Base-by-base conservation (phyloP, 2,113 vertebrate species). In the Shinisaurus crocodilurus region DNA sequence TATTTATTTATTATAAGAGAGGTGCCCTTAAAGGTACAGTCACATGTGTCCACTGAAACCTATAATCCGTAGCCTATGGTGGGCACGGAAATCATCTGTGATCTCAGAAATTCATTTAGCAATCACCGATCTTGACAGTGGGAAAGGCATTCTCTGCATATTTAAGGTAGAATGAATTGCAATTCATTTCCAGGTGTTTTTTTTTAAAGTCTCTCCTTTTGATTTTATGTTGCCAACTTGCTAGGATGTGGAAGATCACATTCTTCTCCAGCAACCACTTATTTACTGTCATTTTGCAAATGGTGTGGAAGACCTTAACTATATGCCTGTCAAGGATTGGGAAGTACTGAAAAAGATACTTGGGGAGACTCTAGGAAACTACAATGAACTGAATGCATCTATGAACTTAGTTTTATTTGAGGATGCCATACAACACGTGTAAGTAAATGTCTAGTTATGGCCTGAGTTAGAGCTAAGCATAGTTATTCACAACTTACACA, bases 331-430 rank as follows among this genome's bases (percentile, higher is more conserved):
- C 34, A 97, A 91, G 70, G 95, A 97, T 57, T 98, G 97, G 98
- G 95, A 97, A 77, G 32, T 48, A 2, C 96, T 98, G 85, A 97
- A 94, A 90, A 95, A 83, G 2, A 83, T 96, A 87, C 96, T 98
- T 34, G 95, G 80, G 5, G 98, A 98, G 63, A 92, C 97, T 0
- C 93, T 98, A 57, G 97, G 97, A 86, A 97, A 90, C 92, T 98
- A 97, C 96, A 98, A 97, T 85, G 97, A 98, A 32, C 94, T 98
- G 6, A 95, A 96, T 93, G 96, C 96, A 50, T 92, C 97, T 84
- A 94, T 98, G 98, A 97, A 96, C 93, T 95, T 98, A 6, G 96
- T 97, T 70, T 92, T 98, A n/a, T 98, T 98, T 96, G 97, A 98
- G 93, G 97, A 97, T 63, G 97, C 97, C 79, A 96, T 97, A 96